Evolutionary conservation across 2,888 invertebrate genomes (phyloP), one percentile per base, ranked within the genome.

Genomic region (Anagyrus pseudococci): DNA sequence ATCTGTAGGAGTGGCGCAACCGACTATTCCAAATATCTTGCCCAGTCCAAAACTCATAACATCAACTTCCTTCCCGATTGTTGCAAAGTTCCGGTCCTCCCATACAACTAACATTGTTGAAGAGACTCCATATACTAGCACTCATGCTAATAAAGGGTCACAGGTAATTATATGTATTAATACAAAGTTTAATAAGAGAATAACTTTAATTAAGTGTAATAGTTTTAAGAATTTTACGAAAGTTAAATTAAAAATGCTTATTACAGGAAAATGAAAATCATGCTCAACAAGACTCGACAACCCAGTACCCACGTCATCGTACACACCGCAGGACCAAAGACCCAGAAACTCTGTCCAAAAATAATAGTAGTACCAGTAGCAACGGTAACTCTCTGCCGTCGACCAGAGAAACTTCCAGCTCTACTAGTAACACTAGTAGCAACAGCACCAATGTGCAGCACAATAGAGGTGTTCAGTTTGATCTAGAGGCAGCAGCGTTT

Each of bases 401-500:
- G 62, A 78, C 75, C 64, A 73, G 77, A 67, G 79, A 80, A 58
- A 68, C 74, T 52, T 67, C 72, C n/a, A 29, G 17, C 8, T 3
- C 47, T 3, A 8, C 33, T 15, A n/a, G n/a, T 22, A 29, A 19
- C 20, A 46, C 22, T 23, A 58, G 53, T 26, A 58, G 26, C 25
- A 58, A 17, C 43, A 41, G 58, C 20, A 70, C 78, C 61, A 70
- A 66, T 57, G 75, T 82, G 53, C 82, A 82, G 66, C 82, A 78
- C 72, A 80, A 79, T 64, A 78, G 82, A 78, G 84, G 86, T 64
- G 85, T 86, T 43, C 88, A 90, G 76, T 92, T 92, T 81, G 92
- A 92, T 81, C 84, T 92, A 72, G 91, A 90, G 80, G 89, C 90
- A 62, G 86, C 89, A 56, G 90, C 91, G 58, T 92, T 92, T 80